Base-by-base conservation (phyloP, 2,113 vertebrate genomes). In the Hippocampus abdominalis region DNA sequence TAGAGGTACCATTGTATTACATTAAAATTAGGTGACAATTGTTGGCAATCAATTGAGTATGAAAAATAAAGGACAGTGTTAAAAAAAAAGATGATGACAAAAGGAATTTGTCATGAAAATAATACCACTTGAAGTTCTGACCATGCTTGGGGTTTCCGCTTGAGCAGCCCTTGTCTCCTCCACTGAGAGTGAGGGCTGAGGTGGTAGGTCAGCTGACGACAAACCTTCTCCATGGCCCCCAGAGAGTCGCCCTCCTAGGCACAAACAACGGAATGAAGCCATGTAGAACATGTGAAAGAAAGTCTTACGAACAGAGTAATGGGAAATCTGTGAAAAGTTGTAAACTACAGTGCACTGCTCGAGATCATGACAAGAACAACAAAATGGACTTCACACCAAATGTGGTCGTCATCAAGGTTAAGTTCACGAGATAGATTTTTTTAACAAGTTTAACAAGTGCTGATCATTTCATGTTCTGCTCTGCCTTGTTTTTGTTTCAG, bases 121-220 rank as follows among this genome's bases (percentile, higher is more conserved):
- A 39, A 16, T 25, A 51, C 27, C 27, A 29, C 1, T 48, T 56
- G n/a, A 48, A 1, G n/a, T 32, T 61, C 95, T 96, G 91, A 98
- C 97, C 96, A 98, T 71, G 95, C 92, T 89, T 98, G 97, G 0
- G 96, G 95, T 83, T 98, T 98, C 91, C 95, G 95, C 91, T 96
- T 98, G 68, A 94, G 89, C 72, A 97, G 90, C 64, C 97, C 96
- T 57, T 94, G 95, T 48, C 94, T 93, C 82, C 94, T 93, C 95
- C 96, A 98, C 90, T 94, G 95, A 0, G 96, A 96, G 83, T 98
- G 97, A 0, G 97, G 97, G 89, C 97, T 99, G 74, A 98, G 96
- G 87, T 98, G 97, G 85, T 99, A 98, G 23, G 95, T 97, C 90
- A 99, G 93, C 92, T 99, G 97, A 65, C 96, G 90, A 88, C 97